These are phyloP conservation scores for Macrophya annulata DNA, from an alignment of 2,888 invertebrate genomes.

Conservation along the genomic window DNA sequence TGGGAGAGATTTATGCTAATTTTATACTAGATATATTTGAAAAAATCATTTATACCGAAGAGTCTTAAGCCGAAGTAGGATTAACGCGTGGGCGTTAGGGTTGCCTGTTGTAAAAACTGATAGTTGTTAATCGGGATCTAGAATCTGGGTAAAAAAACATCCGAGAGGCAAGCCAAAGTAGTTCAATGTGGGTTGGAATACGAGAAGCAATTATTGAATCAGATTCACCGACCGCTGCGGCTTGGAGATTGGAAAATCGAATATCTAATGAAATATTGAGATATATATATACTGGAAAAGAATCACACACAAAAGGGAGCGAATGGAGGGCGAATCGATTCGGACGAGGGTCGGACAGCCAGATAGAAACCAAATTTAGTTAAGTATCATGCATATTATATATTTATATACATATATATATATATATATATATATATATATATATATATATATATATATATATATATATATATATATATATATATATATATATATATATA, in stretches of 20 bases:
- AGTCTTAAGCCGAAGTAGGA: neutral
- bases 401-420: too few relatives aligned
- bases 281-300: neutral
- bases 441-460: too few relatives aligned
- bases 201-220: constrained; percentile 19
- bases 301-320: neutral
- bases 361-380: constrained; percentile 28
- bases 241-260: neutral
- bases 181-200: neutral
- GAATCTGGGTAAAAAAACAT: neutral
- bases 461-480: too few relatives aligned
- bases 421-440: too few relatives aligned
- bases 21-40: constrained; percentile 7
- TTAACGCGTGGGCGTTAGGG: constrained; percentile 21
- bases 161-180: neutral
- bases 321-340: constrained; percentile 16
- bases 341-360: constrained; percentile 48
- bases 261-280: constrained; percentile 29
- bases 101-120: neutral
- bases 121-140: constrained; percentile 25
- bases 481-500: too few relatives aligned
- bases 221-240: neutral
- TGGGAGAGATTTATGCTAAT: neutral
- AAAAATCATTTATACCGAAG: neutral
- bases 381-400: neutral